Evolutionary conservation across 2,113 vertebrate species (phyloP).

Genomic region (Calcarius ornatus): DNA sequence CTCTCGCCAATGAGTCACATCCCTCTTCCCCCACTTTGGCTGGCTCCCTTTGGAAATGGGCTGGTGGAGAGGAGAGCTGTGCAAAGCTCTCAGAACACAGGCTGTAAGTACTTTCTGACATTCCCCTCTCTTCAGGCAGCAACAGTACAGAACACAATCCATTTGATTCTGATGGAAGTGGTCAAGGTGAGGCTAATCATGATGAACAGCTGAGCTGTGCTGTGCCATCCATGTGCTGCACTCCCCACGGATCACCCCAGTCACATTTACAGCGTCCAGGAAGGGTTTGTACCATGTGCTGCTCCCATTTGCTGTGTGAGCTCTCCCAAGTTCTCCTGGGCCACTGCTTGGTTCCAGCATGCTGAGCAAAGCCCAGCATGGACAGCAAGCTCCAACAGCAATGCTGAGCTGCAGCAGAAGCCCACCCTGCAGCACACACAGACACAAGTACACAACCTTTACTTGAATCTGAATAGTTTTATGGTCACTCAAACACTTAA

Average conservation of each 20-base stretch:
- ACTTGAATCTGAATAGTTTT: neutral
- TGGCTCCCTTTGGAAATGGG: neutral
- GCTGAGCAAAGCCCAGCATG: neutral
- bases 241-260: neutral
- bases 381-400: neutral
- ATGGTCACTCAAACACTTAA: neutral
- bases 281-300: neutral
- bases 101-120: neutral
- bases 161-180: neutral
- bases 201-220: neutral
- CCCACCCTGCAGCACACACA: neutral
- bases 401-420: neutral
- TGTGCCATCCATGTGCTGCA: neutral
- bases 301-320: neutral
- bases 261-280: neutral
- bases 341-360: rapidly evolving
- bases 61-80: neutral
- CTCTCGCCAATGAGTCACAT: neutral
- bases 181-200: neutral
- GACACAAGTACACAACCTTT: neutral
- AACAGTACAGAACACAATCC: neutral
- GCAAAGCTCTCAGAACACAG: neutral
- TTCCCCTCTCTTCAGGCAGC: neutral
- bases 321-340: neutral
- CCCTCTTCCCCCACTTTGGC: neutral